Base-by-base conservation (phyloP, 2,113 vertebrate genomes). In the Spilogale gracilis region DNA sequence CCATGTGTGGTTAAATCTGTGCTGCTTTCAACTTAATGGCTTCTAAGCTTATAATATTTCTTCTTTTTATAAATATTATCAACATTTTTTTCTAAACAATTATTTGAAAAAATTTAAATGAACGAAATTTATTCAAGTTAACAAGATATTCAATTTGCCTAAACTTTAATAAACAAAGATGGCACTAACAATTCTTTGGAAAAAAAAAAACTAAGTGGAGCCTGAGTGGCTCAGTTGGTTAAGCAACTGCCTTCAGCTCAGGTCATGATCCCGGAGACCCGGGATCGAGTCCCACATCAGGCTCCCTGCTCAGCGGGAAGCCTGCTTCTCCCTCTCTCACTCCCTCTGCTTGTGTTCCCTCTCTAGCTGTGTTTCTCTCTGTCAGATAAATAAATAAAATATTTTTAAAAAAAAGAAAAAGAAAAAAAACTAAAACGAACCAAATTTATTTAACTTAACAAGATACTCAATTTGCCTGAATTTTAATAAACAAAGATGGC, bases 381-480 rank as follows among this genome's bases (percentile, higher is more conserved):
- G 38, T 38, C 38, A 38, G 38, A 38, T 38, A 38, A 38, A 38
- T 38, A 38, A 38, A 38, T 38, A 38, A 38, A 38, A 38, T 38
- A 38, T 38, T 38, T 38, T 38, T 38, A 38, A 38, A 38, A 38
- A 38, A 38, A 38, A 38, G 38, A 38, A 38, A 38, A 38, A 38
- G 38, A 38, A 38, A 60, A 56, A 74, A 48, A 90, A 54, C 21
- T 71, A 91, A 96, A 85, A 56, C 38, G 27, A 94, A 48, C 25
- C 38, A 79, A 43, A 74, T 92, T 92, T 85, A 93, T 74, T 94
- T 61, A 89, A 63, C 52, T 94, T 61, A 89, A 69, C 58, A 93
- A 83, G 88, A 69, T 74, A 91, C 25, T 78, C 12, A 21, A n/a
- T 71, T 88, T 93, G 14, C 17, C 32, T 71, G 32, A 71, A 83